Base-by-base conservation (phyloP, 2,888 invertebrate species). In the Phyto melanocephala region DNA sequence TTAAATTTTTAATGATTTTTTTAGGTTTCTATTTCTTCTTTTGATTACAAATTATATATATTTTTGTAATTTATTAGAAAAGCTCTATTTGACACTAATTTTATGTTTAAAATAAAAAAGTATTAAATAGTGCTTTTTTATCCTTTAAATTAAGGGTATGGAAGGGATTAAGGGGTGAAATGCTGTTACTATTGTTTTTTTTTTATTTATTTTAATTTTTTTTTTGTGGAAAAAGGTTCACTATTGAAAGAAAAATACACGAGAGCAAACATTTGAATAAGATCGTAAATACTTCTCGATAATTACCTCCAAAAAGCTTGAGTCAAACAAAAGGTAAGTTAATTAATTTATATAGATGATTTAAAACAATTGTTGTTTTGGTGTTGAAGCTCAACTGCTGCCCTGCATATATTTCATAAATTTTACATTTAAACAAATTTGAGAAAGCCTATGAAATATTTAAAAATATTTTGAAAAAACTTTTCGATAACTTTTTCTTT, bases 81-180 rank as follows among this genome's bases (percentile, higher is more conserved):
- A 79, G 75, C 78, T 78, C 71, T 82, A 67, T 75, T 82, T 79
- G 60, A 79, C 28, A 76, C 79, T 79, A 65, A 60, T 76, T 71
- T 81, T 65, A 76, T 63, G 50, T 75, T 28, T 47, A 28, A 58
- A 72, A 67, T 60, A 76, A 81, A 81, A 81, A 75, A 83, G 83
- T 84, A 80, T 84, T 80, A 84, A 84, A 79, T 54, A 84, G 82
- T 65, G 67, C 79, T 63, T 78, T 62, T 60, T 17, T 71, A 70
- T 62, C 70, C 77, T 60, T 65, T 78, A 52, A 75, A 79, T 70
- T 80, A 58, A 74, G 68, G 84, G 71, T 67, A 75, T 81, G 81
- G 76, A 75, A 71, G 68, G 70, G 78, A 63, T 70, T 58, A 65
- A 56, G 52, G 68, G 65, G 71, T 80, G 67, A 80, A 80, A 65